Conservation (phyloP, 2,797 vertebrate species). For the Galagoides demidoff region DNA sequence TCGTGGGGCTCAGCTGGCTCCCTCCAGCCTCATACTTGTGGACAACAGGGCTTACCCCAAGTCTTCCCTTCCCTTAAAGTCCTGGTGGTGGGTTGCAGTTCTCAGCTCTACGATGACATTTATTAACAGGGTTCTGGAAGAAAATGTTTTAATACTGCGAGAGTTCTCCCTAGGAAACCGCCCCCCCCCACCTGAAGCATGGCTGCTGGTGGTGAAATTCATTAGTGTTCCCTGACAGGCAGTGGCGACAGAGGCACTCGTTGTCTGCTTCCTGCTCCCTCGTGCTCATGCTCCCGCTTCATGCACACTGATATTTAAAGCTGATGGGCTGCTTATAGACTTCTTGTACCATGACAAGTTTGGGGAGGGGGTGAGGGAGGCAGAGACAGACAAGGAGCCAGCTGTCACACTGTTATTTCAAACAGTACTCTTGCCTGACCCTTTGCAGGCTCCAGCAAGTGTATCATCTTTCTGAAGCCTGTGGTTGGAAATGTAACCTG, state of each 20-base stretch:
- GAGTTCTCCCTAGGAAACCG: slow-evolving; percentile 73
- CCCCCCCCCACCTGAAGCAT: slow-evolving; percentile 80
- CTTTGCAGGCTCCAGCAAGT: slow-evolving; percentile 77
- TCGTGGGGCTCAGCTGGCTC: neutral
- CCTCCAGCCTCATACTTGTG: neutral
- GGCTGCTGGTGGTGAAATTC: slow-evolving; percentile 87
- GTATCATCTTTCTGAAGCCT: slow-evolving; percentile 81
- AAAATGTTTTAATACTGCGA: slow-evolving; percentile 79
- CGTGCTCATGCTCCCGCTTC: slow-evolving; percentile 86
- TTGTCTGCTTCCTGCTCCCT: slow-evolving; percentile 86
- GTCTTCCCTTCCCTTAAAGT: slow-evolving; percentile 9
- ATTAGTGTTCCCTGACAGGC: slow-evolving; percentile 90
- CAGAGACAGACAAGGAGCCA: slow-evolving; percentile 81
- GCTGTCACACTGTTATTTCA: slow-evolving; percentile 83
- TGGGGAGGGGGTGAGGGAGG: slow-evolving; percentile 77
- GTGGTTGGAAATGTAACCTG: slow-evolving; percentile 81
- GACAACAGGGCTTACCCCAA: neutral
- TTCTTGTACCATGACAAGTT: slow-evolving; percentile 89
- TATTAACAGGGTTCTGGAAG: slow-evolving; percentile 84
- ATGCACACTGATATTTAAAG: slow-evolving; percentile 87
- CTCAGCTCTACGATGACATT: slow-evolving; percentile 73
- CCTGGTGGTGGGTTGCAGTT: slow-evolving; percentile 42
- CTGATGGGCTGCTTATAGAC: slow-evolving; percentile 86
- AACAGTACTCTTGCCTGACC: slow-evolving; percentile 82
- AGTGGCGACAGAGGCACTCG: slow-evolving; percentile 83